These are phyloP conservation scores for Colossoma macropomum DNA, from an alignment of 2,113 vertebrate species.

Conservation along the genomic window DNA sequence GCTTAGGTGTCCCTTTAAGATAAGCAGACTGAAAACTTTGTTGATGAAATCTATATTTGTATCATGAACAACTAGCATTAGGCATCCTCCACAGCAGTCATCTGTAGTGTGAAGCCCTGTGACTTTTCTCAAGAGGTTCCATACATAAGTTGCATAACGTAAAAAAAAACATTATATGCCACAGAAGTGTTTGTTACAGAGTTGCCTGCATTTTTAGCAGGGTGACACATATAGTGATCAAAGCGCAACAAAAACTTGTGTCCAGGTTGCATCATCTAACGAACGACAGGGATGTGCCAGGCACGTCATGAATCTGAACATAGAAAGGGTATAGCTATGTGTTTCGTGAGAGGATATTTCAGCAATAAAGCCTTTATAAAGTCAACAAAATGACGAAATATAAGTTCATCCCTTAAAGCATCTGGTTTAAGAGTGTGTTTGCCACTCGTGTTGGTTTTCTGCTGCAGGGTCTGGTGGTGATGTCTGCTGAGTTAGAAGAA, in stretches of 20 bases:
- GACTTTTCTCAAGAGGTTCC: background rate
- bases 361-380: background rate
- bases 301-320: background rate
- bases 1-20: too few relatives aligned
- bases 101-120: background rate
- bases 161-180: background rate
- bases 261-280: background rate
- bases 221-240: background rate
- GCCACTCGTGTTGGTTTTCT: background rate
- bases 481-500: constrained; percentile 88
- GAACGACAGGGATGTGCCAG: background rate
- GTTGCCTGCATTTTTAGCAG: background rate
- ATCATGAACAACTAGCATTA: background rate
- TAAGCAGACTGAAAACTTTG: too few relatives aligned
- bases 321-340: background rate
- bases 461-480: constrained; percentile 83
- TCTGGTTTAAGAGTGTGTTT: background rate
- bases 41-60: too few relatives aligned
- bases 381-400: background rate
- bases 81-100: background rate
- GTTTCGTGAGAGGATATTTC: background rate
- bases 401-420: background rate
- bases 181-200: background rate
- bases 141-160: background rate
- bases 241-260: background rate